Base-by-base conservation (phyloP, 2,888 invertebrate species). In the Chaitophorus viminalis region DNA sequence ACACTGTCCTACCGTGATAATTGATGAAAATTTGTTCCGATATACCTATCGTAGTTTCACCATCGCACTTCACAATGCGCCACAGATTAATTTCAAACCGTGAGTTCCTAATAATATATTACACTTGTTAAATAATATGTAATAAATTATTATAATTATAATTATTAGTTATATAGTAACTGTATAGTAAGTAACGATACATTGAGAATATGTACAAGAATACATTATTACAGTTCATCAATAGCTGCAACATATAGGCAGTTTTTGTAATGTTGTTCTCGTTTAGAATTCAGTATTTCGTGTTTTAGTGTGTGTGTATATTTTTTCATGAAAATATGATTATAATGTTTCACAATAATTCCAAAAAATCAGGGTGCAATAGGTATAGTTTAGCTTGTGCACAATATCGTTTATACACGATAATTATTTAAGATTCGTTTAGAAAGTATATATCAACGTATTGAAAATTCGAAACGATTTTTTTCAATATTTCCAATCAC, bases 21-120 rank as follows among this genome's bases (percentile, higher is more conserved):
- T 70, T 33, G 18, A 29, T 33, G 72, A n/a, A 54, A 72, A 54
- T 82, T n/a, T n/a, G 52, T 82, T 82, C 52, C 31, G 39, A 70
- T 46, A 29, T 6, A 46, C 46, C 70, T 3, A 52, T 33, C 8
- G 60, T 1, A 8, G 46, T 72, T 82, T 54, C 33, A 18, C 33
- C 18, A 54, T 25, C n/a, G 5, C 25, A 46, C 11, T 14, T 33
- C 29, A 68, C 68, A 68, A 60, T 60, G 9, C 68, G 68, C 29
- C n/a, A 68, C n/a, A 18, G 25, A 60, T 25, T 60, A 60, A 60
- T 60, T 1, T 25, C 60, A 60, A 60, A 2, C 46, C 46, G 11
- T 3, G 46, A 46, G 46, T 46, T 46, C 46, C 46, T 46, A 14
- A 46, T 46, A 46, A 46, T 46, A 1, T 46, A 46, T 46, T 1